A percentile compares a stretch with the other conserved stretches of the same genome.
These are phyloP conservation scores for Erythrolamprus reginae DNA, from an alignment of 2,113 vertebrate species.

Conservation along the genomic window DNA sequence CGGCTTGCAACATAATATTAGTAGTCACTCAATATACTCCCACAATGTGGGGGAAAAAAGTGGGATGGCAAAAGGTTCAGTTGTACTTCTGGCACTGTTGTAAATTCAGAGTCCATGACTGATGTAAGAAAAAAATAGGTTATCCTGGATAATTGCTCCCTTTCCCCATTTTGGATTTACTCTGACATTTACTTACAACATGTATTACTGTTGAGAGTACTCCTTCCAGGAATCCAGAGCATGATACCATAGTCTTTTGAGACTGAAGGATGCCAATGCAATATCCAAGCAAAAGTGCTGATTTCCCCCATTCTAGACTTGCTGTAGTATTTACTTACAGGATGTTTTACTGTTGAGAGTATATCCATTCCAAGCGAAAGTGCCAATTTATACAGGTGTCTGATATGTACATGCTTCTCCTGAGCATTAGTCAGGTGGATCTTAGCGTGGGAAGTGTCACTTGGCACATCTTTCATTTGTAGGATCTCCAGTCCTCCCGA, in stretches of 20 bases:
- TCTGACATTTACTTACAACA: slow-evolving; percentile 65
- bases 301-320: slow-evolving; percentile 6
- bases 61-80: not conserved
- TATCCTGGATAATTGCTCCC: not conserved
- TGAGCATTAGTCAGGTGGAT: slow-evolving; percentile 59
- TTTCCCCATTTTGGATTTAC: not conserved
- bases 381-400: slow-evolving; percentile 68
- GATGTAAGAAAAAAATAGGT: not conserved
- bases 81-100: not conserved
- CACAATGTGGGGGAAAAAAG: not conserved
- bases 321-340: slow-evolving; percentile 63
- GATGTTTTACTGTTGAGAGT: slow-evolving; percentile 74
- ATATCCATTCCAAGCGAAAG: slow-evolving; percentile 72
- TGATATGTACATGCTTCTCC: slow-evolving; percentile 67
- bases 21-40: not conserved
- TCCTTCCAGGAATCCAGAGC: too few relatives aligned
- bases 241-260: too few relatives aligned
- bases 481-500: slow-evolving; percentile 66
- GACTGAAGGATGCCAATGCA: too few relatives aligned
- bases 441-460: slow-evolving; percentile 48
- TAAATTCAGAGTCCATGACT: accelerated
- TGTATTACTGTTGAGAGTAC: slow-evolving; percentile 76
- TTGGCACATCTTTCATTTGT: slow-evolving; percentile 41
- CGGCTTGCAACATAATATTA: too few relatives aligned
- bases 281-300: slow-evolving; percentile 69